Conservation (phyloP, 2,888 invertebrate species). For the Enchytraeus crypticus region DNA sequence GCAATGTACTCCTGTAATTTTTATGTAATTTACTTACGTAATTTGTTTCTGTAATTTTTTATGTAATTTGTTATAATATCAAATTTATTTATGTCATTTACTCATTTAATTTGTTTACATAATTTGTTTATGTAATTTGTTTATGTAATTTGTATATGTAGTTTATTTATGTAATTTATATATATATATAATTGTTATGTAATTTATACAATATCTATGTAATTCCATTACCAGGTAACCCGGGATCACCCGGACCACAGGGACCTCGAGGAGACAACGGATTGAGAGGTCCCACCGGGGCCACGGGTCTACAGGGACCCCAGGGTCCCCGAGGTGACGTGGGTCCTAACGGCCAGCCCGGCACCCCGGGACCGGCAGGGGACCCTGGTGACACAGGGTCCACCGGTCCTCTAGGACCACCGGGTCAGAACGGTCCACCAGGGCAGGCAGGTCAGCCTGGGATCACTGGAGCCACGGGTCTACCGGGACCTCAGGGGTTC, state of each 20-base stretch:
- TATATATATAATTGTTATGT: too few relatives aligned
- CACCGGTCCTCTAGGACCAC: constrained; percentile 37
- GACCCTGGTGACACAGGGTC: constrained; percentile 12
- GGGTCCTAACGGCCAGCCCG: constrained; percentile 1
- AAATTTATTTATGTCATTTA: too few relatives aligned
- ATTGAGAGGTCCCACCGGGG: constrained; percentile 4
- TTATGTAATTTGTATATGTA: too few relatives aligned
- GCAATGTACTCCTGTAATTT: too few relatives aligned
- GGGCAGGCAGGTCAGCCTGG: constrained; percentile 18
- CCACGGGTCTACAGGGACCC: constrained; percentile 8
- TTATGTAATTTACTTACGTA: too few relatives aligned
- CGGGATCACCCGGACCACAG: constrained; percentile 8
- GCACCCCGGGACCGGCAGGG: constrained; percentile 13
- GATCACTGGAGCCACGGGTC: constrained; percentile 9
- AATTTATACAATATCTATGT: too few relatives aligned
- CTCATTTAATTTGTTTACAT: too few relatives aligned
- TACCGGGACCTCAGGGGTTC: constrained; percentile 13
- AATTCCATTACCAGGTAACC: constrained; percentile 5
- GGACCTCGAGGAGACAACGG: constrained; percentile 11
- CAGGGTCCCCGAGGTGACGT: constrained; percentile 8
- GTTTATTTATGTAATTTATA: too few relatives aligned
- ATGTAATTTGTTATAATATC: too few relatives aligned
- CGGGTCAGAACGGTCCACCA: constrained; percentile 53
- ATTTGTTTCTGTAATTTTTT: too few relatives aligned
- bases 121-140: too few relatives aligned